Base-by-base conservation (phyloP, 2,888 invertebrate species). In the Globia sparganii region DNA sequence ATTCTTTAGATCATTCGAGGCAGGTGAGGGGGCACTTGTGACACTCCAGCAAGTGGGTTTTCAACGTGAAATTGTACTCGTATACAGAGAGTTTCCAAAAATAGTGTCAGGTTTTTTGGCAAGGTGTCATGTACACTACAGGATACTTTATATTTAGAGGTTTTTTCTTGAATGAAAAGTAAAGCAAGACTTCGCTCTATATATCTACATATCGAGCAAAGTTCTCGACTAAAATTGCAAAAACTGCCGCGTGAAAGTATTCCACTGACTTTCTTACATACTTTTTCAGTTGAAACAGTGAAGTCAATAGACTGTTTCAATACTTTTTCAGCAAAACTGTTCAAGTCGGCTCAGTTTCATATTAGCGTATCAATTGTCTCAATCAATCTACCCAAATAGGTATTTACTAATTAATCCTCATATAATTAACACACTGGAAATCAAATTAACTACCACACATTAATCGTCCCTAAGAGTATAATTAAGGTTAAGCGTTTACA, bases 401-500 rank as follows among this genome's bases (percentile, higher is more conserved):
- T n/a, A 8, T 18, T 62, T 9, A 58, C 65, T 65, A 86, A 72
- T 72, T 62, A 46, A 72, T 70, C 25, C 58, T 53, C 18, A 62
- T 72, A 58, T 61, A 78, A 83, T 77, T 58, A 83, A 83, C 86
- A 66, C 68, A 68, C 53, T 71, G 65, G 56, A 75, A 84, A 74
- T 58, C 56, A 72, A 79, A 81, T 84, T 76, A 87, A 77, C 69
- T 72, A 64, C 21, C 31, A 49, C 86, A 74, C 68, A 80, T 84
- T 62, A 72, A 74, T 86, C 74, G 65, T 58, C 49, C 15, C 28
- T 74, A 84, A 84, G 69, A 65, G 71, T 81, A 73, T 75, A 80
- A 85, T 87, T 81, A 87, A 85, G 34, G 59, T 79, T 71, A 84
- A 87, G 75, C 72, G 81, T 64, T 69, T 79, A 84, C 72, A 79